phyloP scores from a whole-genome alignment of 30 jellyfish, hydroid and myxozoan genomes.

The Nemopilema nomurai region DNA sequence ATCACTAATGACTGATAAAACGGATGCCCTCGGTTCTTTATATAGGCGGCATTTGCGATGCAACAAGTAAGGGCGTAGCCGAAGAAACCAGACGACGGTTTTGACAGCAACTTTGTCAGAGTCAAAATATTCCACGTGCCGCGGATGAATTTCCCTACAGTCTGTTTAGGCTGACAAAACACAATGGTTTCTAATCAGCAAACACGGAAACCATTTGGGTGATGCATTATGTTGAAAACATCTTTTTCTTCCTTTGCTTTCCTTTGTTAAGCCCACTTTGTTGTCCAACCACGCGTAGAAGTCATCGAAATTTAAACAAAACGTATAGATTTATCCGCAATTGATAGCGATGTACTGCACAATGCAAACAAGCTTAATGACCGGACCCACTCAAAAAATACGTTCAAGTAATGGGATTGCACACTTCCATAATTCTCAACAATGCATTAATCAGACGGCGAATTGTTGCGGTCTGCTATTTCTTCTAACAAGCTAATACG shows the following conservation, averaged over 20 bases:
- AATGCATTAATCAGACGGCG: not conserved
- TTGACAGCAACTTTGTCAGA: not conserved
- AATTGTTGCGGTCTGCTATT: not conserved
- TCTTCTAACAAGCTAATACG: not conserved
- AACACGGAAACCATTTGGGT: constrained; percentile 50
- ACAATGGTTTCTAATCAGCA: constrained; percentile 64
- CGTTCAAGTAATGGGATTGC: constrained; percentile 33
- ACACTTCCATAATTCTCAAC: not conserved
- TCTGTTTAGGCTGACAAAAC: constrained; percentile 28
- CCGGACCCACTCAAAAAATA: constrained; percentile 42
- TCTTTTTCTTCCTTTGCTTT: constrained; percentile 36
- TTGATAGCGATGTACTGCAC: constrained; percentile 28
- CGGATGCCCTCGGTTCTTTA: not conserved
- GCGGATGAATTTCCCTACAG: constrained; percentile 21
- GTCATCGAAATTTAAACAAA: constrained; percentile 37
- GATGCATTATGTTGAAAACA: constrained; percentile 19
- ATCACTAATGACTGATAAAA: not conserved
- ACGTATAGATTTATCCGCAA: constrained; percentile 9
- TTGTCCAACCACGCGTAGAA: constrained; percentile 61
- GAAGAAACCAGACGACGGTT: not conserved
- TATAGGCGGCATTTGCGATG: not conserved
- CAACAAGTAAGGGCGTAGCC: not conserved
- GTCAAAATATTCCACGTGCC: constrained; percentile 48
- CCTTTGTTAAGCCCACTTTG: constrained; percentile 15
- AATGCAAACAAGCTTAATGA: constrained; percentile 33